These are phyloP conservation scores for Alsophila aescularia DNA, from an alignment of 2,888 invertebrate genomes.

Conservation along the genomic window DNA sequence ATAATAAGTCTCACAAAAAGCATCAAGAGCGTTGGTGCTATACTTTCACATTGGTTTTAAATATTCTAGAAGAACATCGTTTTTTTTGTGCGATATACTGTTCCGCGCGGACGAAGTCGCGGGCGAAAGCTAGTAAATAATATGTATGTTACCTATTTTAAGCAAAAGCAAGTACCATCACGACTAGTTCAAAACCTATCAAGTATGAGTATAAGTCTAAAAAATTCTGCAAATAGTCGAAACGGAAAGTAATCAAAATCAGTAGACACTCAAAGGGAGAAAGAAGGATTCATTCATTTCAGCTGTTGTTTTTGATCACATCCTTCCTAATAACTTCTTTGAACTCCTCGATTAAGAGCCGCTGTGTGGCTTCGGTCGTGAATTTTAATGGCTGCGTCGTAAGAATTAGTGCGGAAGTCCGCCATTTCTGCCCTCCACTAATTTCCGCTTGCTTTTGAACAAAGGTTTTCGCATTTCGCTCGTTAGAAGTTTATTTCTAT, in stretches of 20 bases:
- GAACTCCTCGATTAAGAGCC: neutral
- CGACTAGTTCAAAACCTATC: too few species aligned
- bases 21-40: too few species aligned
- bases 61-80: too few species aligned
- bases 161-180: too few species aligned
- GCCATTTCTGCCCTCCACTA: slow-evolving; percentile 2
- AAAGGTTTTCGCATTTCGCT: slow-evolving; percentile 2
- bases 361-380: neutral
- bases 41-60: too few species aligned
- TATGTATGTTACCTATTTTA: too few species aligned
- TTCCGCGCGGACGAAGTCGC: too few species aligned
- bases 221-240: too few species aligned
- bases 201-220: too few species aligned
- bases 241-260: neutral
- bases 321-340: neutral
- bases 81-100: too few species aligned
- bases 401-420: slow-evolving; percentile 5
- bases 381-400: neutral
- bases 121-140: too few species aligned
- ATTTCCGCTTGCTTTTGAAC: slow-evolving; percentile 11
- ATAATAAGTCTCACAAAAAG: too few species aligned
- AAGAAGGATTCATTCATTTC: neutral
- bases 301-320: neutral
- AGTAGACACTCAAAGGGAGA: neutral
- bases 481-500: slow-evolving; percentile 1